Evolutionary conservation across 2,888 invertebrate species (phyloP).

Genomic region (Drosophila glabriapex): DNA sequence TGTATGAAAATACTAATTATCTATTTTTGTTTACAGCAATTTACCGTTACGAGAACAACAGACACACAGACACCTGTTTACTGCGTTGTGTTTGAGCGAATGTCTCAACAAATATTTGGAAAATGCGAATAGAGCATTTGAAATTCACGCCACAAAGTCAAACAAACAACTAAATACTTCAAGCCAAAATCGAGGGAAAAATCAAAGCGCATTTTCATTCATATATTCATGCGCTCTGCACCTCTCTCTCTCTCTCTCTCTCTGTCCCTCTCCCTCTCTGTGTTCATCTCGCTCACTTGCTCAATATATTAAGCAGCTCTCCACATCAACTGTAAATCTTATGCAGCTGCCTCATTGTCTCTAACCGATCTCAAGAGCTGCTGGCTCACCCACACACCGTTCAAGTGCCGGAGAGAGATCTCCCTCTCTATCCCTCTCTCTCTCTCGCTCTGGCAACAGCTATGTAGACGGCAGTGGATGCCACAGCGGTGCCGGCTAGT

Average conservation of each 20-base stretch:
- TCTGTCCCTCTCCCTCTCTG: conserved; percentile 8
- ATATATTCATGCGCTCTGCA: conserved; percentile 29
- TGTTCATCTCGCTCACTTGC: conserved; percentile 7
- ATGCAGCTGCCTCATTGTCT: conserved; percentile 41
- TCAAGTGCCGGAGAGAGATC: conserved; percentile 38
- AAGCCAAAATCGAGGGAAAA: conserved; percentile 50
- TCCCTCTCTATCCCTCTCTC: not conserved
- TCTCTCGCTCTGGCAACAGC: conserved; percentile 11
- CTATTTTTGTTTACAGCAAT: conserved; percentile 64
- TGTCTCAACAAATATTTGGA: conserved; percentile 42
- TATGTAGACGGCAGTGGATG: conserved; percentile 27
- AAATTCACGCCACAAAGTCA: conserved; percentile 67
- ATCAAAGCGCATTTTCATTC: conserved; percentile 68
- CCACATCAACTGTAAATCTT: conserved; percentile 28
- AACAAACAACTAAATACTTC: conserved; percentile 55
- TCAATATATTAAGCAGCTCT: conserved; percentile 20
- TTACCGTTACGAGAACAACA: conserved; percentile 26
- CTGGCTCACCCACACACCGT: conserved; percentile 50
- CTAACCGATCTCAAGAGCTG: conserved; percentile 45
- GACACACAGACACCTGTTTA: conserved; percentile 68
- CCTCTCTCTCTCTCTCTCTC: conserved; percentile 9
- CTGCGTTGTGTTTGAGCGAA: conserved; percentile 22
- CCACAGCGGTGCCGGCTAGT: conserved; percentile 23
- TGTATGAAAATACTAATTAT: conserved; percentile 17
- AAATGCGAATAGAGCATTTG: conserved; percentile 54